Evolutionary conservation across 2,113 vertebrate species (phyloP).

Genomic region (Elephas maximus): DNA sequence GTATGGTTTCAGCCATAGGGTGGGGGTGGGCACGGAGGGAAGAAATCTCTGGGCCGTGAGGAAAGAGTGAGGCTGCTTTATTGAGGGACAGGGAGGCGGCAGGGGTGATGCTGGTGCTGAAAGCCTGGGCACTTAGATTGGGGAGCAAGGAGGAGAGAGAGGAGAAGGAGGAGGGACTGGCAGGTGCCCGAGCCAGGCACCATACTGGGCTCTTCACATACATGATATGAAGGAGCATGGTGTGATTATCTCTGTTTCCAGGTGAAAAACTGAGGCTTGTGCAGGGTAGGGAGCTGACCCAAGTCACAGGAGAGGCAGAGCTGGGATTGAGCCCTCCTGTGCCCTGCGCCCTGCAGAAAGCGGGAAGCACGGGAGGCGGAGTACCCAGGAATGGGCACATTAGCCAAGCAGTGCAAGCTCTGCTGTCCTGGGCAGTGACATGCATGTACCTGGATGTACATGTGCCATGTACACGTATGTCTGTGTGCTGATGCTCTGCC

Average conservation of each 20-base stretch:
- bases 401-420: not conserved
- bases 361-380: not conserved
- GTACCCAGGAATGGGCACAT: not conserved
- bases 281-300: not conserved
- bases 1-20: not conserved
- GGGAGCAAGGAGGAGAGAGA: not conserved
- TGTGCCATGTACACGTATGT: not conserved
- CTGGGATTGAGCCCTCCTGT: not conserved
- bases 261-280: not conserved
- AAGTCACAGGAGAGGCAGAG: not conserved
- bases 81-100: not conserved
- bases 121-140: not conserved
- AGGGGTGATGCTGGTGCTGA: not conserved
- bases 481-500: not conserved
- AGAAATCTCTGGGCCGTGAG: not conserved
- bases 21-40: not conserved
- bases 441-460: accelerated
- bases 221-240: not conserved
- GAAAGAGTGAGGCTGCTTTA: not conserved
- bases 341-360: not conserved
- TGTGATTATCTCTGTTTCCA: not conserved
- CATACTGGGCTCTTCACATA: not conserved
- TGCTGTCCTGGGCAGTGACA: not conserved
- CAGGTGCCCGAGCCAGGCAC: too few relatives aligned
- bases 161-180: not conserved